Evolutionary conservation across 92 coral and sea anemone genomes (phyloP).

Genomic region (Palythoa grandis): DNA sequence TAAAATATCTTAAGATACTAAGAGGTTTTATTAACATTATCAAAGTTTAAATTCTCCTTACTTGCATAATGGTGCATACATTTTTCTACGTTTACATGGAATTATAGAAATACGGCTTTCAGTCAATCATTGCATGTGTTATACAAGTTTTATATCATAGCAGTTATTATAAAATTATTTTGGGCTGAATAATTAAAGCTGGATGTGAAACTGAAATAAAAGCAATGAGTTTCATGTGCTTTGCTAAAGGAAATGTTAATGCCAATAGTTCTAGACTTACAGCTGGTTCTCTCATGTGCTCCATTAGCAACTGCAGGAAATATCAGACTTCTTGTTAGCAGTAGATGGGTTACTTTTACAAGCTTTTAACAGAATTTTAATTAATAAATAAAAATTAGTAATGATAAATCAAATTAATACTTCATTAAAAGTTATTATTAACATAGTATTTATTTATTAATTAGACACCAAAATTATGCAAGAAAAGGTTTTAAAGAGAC

Average conservation of each 20-base stretch:
- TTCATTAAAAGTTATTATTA: background rate
- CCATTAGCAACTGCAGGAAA: conserved; percentile 26
- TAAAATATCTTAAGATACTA: too few species aligned
- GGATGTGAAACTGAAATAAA: background rate
- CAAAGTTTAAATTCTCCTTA: too few species aligned
- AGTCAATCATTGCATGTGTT: too few species aligned
- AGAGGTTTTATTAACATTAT: too few species aligned
- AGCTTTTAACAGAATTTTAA: background rate
- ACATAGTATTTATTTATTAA: background rate
- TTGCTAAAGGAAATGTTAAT: background rate
- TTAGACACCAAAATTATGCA: too few species aligned
- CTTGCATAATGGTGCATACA: too few species aligned
- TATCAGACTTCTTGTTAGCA: conserved; percentile 8
- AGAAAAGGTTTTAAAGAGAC: too few species aligned
- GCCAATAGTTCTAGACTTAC: conserved; percentile 8
- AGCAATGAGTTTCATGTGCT: background rate
- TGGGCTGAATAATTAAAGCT: too few species aligned
- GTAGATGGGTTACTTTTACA: background rate
- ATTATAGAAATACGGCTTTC: too few species aligned
- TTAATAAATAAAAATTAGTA: background rate
- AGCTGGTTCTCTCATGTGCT: conserved; percentile 31
- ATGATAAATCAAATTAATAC: background rate
- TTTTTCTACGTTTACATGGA: too few species aligned
- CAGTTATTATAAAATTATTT: too few species aligned
- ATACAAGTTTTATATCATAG: too few species aligned